These are phyloP conservation scores for Ptychodera flava DNA, from an alignment of 35 echinoderm and acorn worm species.

Conservation along the genomic window DNA sequence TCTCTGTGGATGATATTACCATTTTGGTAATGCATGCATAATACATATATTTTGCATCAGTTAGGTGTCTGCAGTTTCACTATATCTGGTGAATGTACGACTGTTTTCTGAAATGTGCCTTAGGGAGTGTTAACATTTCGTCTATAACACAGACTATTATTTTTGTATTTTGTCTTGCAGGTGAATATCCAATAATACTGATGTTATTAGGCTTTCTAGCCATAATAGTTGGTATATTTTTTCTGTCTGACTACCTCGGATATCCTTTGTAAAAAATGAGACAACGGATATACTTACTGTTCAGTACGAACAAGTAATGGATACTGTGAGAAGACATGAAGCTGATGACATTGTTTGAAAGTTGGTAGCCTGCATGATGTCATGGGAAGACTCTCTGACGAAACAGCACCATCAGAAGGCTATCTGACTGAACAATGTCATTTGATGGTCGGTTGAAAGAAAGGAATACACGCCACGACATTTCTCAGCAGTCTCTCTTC, in stretches of 20 bases:
- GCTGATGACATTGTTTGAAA: no score
- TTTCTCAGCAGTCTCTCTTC: no score
- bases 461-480: no score
- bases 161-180: constrained; percentile 38
- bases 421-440: no score
- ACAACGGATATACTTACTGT: no score
- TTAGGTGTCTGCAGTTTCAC: background rate
- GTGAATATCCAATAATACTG: constrained; percentile 48
- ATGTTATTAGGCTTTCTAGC: constrained; percentile 54
- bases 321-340: no score
- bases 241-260: constrained; percentile 30
- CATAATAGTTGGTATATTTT: constrained; percentile 41
- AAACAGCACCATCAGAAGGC: no score
- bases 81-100: background rate
- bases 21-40: background rate
- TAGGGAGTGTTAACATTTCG: background rate
- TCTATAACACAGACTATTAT: background rate
- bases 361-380: no score
- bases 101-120: background rate
- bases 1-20: background rate
- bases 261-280: constrained; percentile 26
- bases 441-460: no score
- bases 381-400: no score
- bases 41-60: background rate
- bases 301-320: no score